phyloP scores from a whole-genome alignment of 2,888 invertebrate genomes.

The Patella depressa region DNA sequence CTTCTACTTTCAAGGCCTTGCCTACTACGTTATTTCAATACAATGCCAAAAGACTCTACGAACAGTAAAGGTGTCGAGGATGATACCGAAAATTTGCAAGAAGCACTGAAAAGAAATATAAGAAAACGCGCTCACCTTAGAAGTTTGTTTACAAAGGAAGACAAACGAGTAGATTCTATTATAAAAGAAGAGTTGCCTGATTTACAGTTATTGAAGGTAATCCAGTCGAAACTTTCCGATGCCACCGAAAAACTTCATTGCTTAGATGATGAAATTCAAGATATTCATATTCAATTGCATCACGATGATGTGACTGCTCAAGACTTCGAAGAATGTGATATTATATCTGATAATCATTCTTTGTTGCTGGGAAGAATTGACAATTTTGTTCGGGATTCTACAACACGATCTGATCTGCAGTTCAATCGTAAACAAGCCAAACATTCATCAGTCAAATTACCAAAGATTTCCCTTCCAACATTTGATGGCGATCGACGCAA shows the following conservation, averaged over 20 bases:
- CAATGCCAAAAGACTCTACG: neutral
- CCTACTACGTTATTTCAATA: neutral
- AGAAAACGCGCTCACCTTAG: neutral
- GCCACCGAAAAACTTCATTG: neutral
- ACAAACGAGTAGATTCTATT: neutral
- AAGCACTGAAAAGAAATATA: neutral
- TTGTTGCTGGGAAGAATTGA: neutral
- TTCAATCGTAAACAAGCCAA: neutral
- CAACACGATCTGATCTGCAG: neutral
- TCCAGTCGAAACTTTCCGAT: neutral
- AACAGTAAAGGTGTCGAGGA: neutral
- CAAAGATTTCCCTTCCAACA: neutral
- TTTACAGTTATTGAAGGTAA: neutral
- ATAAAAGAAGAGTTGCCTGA: neutral
- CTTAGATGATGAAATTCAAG: neutral
- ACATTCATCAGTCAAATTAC: neutral
- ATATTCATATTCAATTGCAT: neutral
- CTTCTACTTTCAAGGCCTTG: too few species aligned
- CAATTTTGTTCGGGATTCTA: neutral
- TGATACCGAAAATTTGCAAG: neutral
- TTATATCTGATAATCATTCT: neutral
- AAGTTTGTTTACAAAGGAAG: conserved; percentile 8
- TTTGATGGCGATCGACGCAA: neutral
- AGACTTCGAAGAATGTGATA: neutral
- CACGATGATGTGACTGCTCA: neutral